phyloP scores from a whole-genome alignment of 2,113 vertebrate species.

The Phaetusa simplex region DNA sequence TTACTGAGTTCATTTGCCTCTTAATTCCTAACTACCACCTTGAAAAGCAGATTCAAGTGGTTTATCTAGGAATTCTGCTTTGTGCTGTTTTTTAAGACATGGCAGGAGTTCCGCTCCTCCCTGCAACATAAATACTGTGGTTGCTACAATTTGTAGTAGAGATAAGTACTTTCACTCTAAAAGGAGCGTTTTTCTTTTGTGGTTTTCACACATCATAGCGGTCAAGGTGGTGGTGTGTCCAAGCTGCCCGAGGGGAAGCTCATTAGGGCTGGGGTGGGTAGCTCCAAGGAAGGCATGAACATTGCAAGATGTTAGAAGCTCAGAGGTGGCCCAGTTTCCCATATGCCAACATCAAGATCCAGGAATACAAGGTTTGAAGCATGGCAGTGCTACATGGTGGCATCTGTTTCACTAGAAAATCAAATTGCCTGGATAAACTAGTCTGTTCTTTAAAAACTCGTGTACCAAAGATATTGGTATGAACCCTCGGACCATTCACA shows the following conservation, averaged over 20 bases:
- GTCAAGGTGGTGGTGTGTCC: background rate
- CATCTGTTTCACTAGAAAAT: background rate
- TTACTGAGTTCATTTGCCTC: background rate
- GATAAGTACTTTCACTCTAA: background rate
- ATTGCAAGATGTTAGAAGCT: background rate
- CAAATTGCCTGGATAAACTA: background rate
- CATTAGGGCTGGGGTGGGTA: background rate
- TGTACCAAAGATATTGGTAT: background rate
- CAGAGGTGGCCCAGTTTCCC: background rate
- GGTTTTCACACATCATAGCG: background rate
- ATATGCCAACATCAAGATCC: background rate
- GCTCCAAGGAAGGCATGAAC: background rate
- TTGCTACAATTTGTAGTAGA: background rate
- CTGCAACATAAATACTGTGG: background rate
- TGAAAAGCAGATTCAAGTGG: background rate
- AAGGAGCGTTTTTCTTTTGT: background rate
- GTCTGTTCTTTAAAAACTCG: background rate
- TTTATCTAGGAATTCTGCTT: background rate
- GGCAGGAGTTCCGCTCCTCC: background rate
- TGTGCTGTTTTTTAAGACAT: background rate
- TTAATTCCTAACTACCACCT: background rate
- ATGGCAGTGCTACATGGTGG: background rate
- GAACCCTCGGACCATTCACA: background rate
- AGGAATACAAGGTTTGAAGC: background rate
- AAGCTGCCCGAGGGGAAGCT: background rate